Conservation (phyloP, 2,113 vertebrate genomes). For the Otis tarda region DNA sequence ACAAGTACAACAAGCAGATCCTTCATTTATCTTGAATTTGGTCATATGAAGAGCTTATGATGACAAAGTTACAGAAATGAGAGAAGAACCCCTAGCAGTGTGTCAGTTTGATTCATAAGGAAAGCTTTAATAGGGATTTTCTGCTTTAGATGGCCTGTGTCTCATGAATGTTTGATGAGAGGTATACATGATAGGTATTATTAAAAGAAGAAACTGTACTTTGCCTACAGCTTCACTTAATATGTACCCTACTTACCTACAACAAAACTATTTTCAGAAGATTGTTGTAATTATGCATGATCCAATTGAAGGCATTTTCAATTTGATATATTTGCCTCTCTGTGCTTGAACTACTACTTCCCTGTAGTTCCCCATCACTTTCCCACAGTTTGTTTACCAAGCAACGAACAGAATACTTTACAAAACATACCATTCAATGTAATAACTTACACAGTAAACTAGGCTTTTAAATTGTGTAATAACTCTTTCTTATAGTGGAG, state of each 20-base stretch:
- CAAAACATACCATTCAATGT: neutral
- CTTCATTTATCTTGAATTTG: neutral
- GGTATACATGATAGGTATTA: neutral
- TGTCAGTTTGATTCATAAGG: neutral
- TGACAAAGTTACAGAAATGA: neutral
- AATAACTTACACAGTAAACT: neutral
- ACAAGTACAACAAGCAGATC: neutral
- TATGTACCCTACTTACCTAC: neutral
- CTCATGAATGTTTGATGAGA: neutral
- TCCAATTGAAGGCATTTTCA: neutral
- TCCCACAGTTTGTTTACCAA: neutral
- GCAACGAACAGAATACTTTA: neutral
- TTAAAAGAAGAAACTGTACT: neutral
- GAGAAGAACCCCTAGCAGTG: neutral
- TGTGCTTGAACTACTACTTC: neutral
- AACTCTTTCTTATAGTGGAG: neutral
- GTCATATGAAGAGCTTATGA: neutral
- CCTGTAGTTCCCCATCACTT: neutral
- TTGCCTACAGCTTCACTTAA: neutral
- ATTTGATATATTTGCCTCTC: neutral
- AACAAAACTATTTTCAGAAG: neutral
- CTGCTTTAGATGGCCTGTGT: neutral
- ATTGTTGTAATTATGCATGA: neutral
- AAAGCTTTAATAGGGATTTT: neutral
- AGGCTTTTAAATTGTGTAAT: slow-evolving; percentile 2